Evolutionary conservation across 1,140 invertebrate genomes (phyloP), one percentile per base, ranked within the genome.

Genomic region (Notospermus geniculatus): DNA sequence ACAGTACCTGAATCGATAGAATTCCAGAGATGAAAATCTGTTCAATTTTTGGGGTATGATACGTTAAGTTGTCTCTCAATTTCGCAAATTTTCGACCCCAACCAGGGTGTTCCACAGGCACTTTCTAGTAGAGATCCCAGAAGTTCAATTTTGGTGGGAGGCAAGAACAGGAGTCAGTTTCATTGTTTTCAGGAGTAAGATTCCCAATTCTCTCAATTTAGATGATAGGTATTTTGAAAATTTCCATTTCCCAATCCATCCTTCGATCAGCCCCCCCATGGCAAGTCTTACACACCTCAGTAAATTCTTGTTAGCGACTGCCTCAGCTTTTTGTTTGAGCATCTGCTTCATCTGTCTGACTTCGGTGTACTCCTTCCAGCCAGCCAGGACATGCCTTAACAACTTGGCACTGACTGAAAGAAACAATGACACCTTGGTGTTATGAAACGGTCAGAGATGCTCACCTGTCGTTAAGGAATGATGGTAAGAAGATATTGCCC

Each of bases 1-100:
- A 22, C 53, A 56, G 19, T 54, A 25, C 56, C 72, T 74, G 59
- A 19, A 53, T 52, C 27, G n/a, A 60, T 50, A 58, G 56, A 60
- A 28, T 39, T 56, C 55, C 63, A 64, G 22, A 25, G 46, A 13
- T 43, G 52, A 22, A 45, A 54, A 15, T 19, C 27, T 5, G 43
- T 30, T 30, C n/a, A n/a, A n/a, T n/a, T n/a, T n/a, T n/a, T n/a
- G n/a, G n/a, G n/a, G n/a, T n/a, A n/a, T n/a, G n/a, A n/a, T n/a
- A n/a, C n/a, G n/a, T n/a, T n/a, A n/a, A n/a, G n/a, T n/a, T n/a
- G n/a, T n/a, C n/a, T n/a, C n/a, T n/a, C n/a, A n/a, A n/a, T n/a
- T n/a, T n/a, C n/a, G n/a, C n/a, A n/a, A n/a, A n/a, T n/a, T n/a
- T n/a, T n/a, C n/a, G n/a, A n/a, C n/a, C n/a, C n/a, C n/a, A n/a